Evolutionary conservation across 1,140 invertebrate genomes (phyloP), one percentile per base, ranked within the genome.

Genomic region (Micrasema longulum): DNA sequence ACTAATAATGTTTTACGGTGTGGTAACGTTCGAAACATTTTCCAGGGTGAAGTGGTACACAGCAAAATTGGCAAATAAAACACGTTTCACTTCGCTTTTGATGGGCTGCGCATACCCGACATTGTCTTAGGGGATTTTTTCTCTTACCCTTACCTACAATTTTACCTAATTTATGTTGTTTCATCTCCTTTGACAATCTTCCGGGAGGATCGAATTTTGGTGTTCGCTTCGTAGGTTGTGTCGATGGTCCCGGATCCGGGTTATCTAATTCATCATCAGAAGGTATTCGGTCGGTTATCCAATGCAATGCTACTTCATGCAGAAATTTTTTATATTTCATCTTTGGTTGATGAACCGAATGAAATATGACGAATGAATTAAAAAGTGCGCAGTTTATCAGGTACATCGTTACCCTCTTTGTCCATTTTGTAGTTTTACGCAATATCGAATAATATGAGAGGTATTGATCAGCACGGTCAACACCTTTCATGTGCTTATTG

Each of bases 361-460:
- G 45, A 26, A 26, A 64, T 48, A 64, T 35, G 38, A 64, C 62
- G 18, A 53, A 73, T 31, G 64, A 68, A 73, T 73, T 73, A 53
- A 73, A 73, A 11, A 73, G 48, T 16, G 64, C 64, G 52, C 71
- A 73, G 50, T 68, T 73, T 36, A 68, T 47, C 31, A 73, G 38
- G 50, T 73, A 73, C n/a, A 73, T 50, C 22, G 43, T 45, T 14
- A 68, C 55, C 20, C 57, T 47, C 60, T 68, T 68, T 4, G 71
- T 73, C 64, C 71, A 73, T 73, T 73, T 73, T 38, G 41, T 60
- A 7, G 64, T 73, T 68, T 73, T 73, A n/a, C n/a, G n/a, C n/a
- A n/a, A n/a, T n/a, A n/a, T n/a, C n/a, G n/a, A n/a, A n/a, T n/a
- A n/a, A n/a, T n/a, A n/a, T n/a, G n/a, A n/a, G n/a, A n/a, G n/a